A percentile compares a stretch with the other conserved stretches of the same genome.
phyloP scores from a whole-genome alignment of 1,140 invertebrate species.

The Drosophila pallidifrons region DNA sequence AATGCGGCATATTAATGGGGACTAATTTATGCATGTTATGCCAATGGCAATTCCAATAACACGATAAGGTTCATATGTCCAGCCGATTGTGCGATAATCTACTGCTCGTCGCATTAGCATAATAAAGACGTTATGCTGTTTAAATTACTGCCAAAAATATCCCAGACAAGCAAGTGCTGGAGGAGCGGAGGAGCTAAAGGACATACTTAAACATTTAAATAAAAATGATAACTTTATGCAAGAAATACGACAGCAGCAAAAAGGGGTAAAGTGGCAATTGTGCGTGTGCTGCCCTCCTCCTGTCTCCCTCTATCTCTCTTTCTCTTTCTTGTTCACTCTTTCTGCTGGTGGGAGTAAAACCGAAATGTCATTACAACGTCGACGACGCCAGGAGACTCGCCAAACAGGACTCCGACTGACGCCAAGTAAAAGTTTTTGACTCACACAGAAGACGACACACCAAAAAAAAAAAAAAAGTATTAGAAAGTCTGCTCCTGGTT shows the following conservation, averaged over 20 bases:
- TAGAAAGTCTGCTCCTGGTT: conserved; percentile 60
- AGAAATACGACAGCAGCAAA: conserved; percentile 40
- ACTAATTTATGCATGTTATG: conserved; percentile 41
- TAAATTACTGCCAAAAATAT: conserved; percentile 40
- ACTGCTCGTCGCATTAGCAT: conserved; percentile 64
- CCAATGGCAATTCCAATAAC: conserved; percentile 16
- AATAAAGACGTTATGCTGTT: conserved; percentile 67
- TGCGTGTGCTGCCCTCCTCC: conserved; percentile 26
- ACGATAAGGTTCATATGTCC: conserved; percentile 14
- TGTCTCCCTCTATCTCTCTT: neutral
- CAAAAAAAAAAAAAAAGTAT: conserved; percentile 50
- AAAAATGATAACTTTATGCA: conserved; percentile 83
- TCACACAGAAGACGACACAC: conserved; percentile 27
- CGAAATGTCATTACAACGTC: conserved; percentile 73
- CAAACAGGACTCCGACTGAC: conserved; percentile 67
- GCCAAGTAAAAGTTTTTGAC: conserved; percentile 80
- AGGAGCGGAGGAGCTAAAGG: conserved; percentile 1
- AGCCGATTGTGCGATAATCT: conserved; percentile 35
- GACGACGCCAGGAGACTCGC: conserved; percentile 59
- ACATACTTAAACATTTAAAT: conserved; percentile 80
- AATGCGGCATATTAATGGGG: conserved; percentile 5
- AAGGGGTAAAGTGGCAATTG: conserved; percentile 63
- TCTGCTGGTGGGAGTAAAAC: conserved; percentile 34
- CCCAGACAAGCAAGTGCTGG: conserved; percentile 1
- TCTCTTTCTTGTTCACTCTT: neutral